Evolutionary conservation across 2,113 vertebrate species (phyloP), one percentile per base, ranked within the genome.

Genomic region (Albula goreensis): DNA sequence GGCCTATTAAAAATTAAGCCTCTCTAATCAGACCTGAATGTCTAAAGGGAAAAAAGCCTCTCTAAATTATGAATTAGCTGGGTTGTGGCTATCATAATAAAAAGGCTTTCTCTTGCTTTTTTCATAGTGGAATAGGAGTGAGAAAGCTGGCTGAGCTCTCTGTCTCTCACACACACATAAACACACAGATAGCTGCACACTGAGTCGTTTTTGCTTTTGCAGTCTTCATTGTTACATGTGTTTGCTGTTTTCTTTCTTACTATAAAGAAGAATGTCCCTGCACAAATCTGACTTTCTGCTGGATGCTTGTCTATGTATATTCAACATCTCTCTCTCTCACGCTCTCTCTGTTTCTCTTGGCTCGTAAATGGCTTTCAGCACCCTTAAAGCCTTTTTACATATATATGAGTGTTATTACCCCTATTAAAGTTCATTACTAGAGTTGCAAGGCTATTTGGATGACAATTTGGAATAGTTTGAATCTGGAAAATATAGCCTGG

Each of bases 1-100:
- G 25, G 25, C 7, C 77, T 17, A 89, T 90, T 89, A 89, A 88
- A 90, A 74, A 63, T 78, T 84, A 86, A 90, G 82, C 85, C 87
- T 85, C 78, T 86, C 87, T 89, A 60, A 85, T 83, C 85, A 88
- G 85, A 86, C 88, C 80, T 82, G 63, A 56, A 52, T 81, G 85
- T 83, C 82, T 87, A 78, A 83, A 52, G 49, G 79, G 49, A 80
- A 81, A 88, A 52, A 79, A 81, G 88, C 57, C 1, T 83, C 63
- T 86, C 31, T 91, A 74, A 87, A 89, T 87, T 86, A 89, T 89
- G 83, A 89, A 87, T 60, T 49, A 83, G 52, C 50, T 7, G 63
- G 63, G 63, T 17, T 70, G 63, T 70, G 63, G 63, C 63, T n/a
- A 70, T 74, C 70, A 31, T 74, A 74, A 74, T 74, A 31, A 74